Evolutionary conservation across 2,888 invertebrate genomes (phyloP), one percentile per base, ranked within the genome.

Genomic region (Mesorhabditis spiculigera): DNA sequence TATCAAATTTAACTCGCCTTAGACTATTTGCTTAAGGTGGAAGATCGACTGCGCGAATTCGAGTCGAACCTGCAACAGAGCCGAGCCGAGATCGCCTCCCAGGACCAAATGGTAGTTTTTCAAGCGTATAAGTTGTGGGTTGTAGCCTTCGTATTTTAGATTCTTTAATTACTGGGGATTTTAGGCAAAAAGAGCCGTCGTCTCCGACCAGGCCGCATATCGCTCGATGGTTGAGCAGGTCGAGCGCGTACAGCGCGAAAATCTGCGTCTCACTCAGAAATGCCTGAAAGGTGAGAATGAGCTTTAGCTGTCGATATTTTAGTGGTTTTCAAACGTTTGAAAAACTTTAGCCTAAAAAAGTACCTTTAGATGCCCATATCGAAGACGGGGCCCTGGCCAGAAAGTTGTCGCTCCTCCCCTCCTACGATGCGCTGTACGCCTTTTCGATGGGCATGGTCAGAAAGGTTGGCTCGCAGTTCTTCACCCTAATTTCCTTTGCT

Each of bases 351-450:
- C 68, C 0, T 73, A 69, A n/a, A 70, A 74, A 67, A 67, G 13
- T 45, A 43, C 28, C 45, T 76, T 63, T 65, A 75, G 81, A 81
- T 8, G 58, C 71, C 16, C 71, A 65, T 10, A 67, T 50, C 5
- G 41, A 75, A 44, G 78, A 81, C 63, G 67, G 76, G 45, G 62
- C 67, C 43, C 66, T 81, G 69, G 71, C 75, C 41, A 69, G 80
- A 45, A 69, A 75, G 70, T 63, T 85, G 43, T 85, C 83, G 43
- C 68, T 78, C 67, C 65, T 85, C 68, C 84, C 83, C 5, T 76
- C 81, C 5, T 85, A 84, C 71, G 85, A 85, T 66, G 81, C 82
- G 0, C 75, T 85, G 41, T 86, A 85, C 69, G 74, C 84, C 5
- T 85, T 85, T 68, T 76, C 85, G 5, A 79, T 81, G 75, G 74